Evolutionary conservation across 2,888 invertebrate genomes (phyloP).

Genomic region (Trachelus tabidus): DNA sequence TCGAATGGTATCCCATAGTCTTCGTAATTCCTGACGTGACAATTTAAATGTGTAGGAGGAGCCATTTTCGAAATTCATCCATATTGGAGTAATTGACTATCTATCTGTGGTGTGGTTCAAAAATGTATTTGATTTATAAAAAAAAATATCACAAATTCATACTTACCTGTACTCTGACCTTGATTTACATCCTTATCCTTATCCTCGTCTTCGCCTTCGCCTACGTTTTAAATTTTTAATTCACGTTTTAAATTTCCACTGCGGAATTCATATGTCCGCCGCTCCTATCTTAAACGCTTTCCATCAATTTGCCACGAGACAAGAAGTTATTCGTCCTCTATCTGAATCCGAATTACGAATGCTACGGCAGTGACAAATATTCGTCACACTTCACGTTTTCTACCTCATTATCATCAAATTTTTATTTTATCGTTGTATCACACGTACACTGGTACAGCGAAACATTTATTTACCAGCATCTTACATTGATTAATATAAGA

Average conservation of each 20-base stretch:
- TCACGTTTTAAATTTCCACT: background rate
- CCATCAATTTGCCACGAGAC: background rate
- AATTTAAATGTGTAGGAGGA: too few relatives aligned
- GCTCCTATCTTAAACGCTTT: background rate
- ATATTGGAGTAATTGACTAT: background rate
- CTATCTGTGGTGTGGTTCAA: background rate
- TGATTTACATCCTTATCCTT: background rate
- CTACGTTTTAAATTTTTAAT: background rate
- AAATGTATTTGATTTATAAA: background rate
- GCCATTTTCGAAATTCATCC: too few relatives aligned
- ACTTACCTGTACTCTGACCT: background rate
- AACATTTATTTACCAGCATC: too few relatives aligned
- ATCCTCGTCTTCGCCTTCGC: background rate
- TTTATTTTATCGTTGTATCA: background rate
- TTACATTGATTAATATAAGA: too few relatives aligned
- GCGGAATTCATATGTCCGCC: background rate
- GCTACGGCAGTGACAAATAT: background rate
- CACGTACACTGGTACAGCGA: background rate
- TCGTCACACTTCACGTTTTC: background rate
- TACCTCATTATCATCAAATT: background rate
- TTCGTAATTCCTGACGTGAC: background rate
- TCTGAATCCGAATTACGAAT: background rate
- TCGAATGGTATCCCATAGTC: background rate
- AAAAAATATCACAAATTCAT: background rate
- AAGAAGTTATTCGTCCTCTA: background rate